Conservation (phyloP, 2,113 vertebrate genomes). For the Strix uralensis region DNA sequence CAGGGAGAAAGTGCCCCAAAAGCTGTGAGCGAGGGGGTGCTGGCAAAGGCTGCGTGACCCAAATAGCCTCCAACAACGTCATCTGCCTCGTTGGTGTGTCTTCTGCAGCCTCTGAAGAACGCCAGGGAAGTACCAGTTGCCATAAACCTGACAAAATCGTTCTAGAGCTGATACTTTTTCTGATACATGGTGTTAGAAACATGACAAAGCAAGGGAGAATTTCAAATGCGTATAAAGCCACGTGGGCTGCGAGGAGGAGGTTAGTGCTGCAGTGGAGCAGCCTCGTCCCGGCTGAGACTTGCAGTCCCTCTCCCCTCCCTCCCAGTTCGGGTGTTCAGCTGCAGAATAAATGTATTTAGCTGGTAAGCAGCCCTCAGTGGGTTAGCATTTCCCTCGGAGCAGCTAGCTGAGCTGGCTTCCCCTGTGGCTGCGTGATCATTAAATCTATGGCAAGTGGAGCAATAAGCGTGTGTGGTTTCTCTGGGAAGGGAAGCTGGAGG, state of each 20-base stretch:
- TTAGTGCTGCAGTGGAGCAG: neutral
- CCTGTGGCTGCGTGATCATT: neutral
- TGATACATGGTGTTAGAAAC: neutral
- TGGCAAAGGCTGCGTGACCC: neutral
- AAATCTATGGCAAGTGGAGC: neutral
- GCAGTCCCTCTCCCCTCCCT: neutral
- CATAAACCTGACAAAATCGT: neutral
- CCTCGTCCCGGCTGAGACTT: neutral
- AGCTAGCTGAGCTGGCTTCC: neutral
- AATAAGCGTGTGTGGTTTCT: neutral
- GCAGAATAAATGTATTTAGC: neutral
- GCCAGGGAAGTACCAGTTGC: neutral
- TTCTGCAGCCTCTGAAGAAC: neutral
- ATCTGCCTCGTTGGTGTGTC: neutral
- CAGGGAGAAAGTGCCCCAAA: neutral
- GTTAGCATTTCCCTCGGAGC: neutral
- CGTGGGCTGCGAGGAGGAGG: neutral
- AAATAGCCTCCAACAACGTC: rapidly evolving
- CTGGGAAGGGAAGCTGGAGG: neutral
- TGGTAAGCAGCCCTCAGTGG: neutral
- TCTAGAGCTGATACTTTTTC: neutral
- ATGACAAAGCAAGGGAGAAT: neutral
- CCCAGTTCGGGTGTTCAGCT: neutral
- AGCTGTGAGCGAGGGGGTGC: neutral
- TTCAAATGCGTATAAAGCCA: neutral